A percentile compares a stretch with the other conserved stretches of the same genome.
phyloP scores from a whole-genome alignment of 2,888 invertebrate species.

The Drosophila birchii region DNA sequence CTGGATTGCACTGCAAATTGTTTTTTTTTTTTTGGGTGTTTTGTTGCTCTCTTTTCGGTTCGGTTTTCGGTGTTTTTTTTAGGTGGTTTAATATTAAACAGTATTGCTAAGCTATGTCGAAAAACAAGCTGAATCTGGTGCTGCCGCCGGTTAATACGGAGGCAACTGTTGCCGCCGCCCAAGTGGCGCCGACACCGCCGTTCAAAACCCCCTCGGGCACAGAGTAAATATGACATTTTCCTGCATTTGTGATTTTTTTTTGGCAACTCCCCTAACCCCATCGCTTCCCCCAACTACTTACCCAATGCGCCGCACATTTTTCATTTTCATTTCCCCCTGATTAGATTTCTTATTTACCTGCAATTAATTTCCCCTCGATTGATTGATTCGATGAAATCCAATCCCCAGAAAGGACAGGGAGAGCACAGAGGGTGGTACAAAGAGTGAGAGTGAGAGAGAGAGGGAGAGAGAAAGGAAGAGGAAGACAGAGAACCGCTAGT shows the following conservation, averaged over 20 bases:
- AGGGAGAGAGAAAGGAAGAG: background rate
- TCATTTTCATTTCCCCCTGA: background rate
- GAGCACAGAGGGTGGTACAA: background rate
- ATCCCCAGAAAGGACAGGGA: constrained; percentile 12
- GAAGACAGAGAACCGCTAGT: constrained; percentile 13
- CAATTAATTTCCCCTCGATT: constrained; percentile 19
- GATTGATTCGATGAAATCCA: constrained; percentile 20
- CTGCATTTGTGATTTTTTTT: constrained; percentile 3
- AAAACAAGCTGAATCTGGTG: constrained; percentile 95
- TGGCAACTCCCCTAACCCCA: constrained; percentile 3
- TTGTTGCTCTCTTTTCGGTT: constrained; percentile 20
- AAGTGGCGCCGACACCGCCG: constrained; percentile 85
- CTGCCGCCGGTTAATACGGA: constrained; percentile 95
- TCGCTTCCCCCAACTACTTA: constrained; percentile 11
- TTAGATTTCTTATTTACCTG: constrained; percentile 11
- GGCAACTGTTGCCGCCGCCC: constrained; percentile 86
- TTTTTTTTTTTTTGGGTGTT: constrained; percentile 15
- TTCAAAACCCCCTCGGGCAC: constrained; percentile 85
- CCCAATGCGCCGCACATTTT: background rate
- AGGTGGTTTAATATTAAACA: constrained; percentile 1
- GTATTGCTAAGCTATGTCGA: constrained; percentile 88
- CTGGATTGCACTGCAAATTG: constrained; percentile 11
- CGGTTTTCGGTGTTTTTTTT: constrained; percentile 9
- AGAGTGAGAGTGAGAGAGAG: background rate
- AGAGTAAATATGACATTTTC: constrained; percentile 82